A percentile compares a stretch with the other conserved stretches of the same genome.
phyloP scores from a whole-genome alignment of 1,140 invertebrate genomes.

The Archivesica marissinica region DNA sequence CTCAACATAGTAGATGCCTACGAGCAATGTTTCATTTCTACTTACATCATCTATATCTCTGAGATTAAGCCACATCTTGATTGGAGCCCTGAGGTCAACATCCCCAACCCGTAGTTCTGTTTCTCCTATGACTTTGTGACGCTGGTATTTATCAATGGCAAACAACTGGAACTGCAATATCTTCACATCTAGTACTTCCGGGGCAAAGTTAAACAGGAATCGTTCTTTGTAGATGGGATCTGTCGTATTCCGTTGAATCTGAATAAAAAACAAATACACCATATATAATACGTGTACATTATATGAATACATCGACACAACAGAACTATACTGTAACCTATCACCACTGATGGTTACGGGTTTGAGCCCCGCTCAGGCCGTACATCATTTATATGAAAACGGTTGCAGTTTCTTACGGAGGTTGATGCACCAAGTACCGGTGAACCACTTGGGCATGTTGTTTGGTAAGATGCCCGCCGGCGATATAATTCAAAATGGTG shows the following conservation, averaged over 20 bases:
- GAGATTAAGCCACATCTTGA: constrained; percentile 88
- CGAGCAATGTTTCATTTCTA: too few relatives aligned
- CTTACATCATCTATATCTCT: constrained; percentile 88
- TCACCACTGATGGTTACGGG: too few relatives aligned
- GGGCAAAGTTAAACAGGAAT: constrained; percentile 89
- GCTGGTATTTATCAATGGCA: constrained; percentile 87
- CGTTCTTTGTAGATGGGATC: constrained; percentile 90
- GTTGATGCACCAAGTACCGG: too few relatives aligned
- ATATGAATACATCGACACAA: too few relatives aligned
- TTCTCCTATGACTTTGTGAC: constrained; percentile 88
- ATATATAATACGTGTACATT: background rate
- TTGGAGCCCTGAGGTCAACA: constrained; percentile 86
- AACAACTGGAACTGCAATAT: constrained; percentile 87
- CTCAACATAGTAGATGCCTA: too few relatives aligned
- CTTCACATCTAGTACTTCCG: constrained; percentile 83
- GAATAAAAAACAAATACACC: constrained; percentile 44
- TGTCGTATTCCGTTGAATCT: constrained; percentile 87
- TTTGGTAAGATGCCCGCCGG: too few relatives aligned
- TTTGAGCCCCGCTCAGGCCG: too few relatives aligned
- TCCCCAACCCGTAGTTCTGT: constrained; percentile 87
- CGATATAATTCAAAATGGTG: too few relatives aligned
- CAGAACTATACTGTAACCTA: too few relatives aligned
- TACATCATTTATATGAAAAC: too few relatives aligned
- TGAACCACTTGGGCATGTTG: too few relatives aligned
- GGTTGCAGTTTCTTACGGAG: too few relatives aligned